Conservation (phyloP, 2,113 vertebrate genomes). For the Takifugu flavidus region DNA sequence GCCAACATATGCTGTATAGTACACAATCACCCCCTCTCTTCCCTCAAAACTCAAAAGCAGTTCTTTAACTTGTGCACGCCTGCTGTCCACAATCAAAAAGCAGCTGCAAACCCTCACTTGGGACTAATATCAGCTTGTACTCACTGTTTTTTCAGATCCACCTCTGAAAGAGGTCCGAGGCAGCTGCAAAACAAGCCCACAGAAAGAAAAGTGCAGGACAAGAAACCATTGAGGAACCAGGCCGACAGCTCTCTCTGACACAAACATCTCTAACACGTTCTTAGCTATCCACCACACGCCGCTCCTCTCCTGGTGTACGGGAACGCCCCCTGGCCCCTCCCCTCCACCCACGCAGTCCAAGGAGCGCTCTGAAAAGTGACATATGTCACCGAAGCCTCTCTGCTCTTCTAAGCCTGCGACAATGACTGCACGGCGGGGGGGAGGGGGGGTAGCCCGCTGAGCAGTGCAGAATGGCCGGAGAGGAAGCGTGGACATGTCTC, state of each 20-base stretch:
- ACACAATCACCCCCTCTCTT: conserved; percentile 2
- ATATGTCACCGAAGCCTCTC: conserved; percentile 76
- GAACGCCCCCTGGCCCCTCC: conserved; percentile 55
- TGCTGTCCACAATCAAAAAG: too few species aligned
- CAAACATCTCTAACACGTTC: conserved; percentile 59
- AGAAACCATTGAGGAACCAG: conserved; percentile 17
- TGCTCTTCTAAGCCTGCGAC: conserved; percentile 58
- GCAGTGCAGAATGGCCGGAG: conserved; percentile 50
- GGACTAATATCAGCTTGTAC: conserved; percentile 28
- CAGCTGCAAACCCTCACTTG: background rate
- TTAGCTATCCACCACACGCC: conserved; percentile 47
- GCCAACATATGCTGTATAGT: conserved; percentile 21
- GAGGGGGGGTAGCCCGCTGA: conserved; percentile 36
- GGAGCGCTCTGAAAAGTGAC: conserved; percentile 59
- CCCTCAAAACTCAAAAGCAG: conserved; percentile 10
- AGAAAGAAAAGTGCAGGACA: conserved; percentile 28
- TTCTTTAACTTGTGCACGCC: background rate
- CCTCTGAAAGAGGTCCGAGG: conserved; percentile 19
- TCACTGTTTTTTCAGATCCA: conserved; percentile 57
- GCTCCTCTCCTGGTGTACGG: conserved; percentile 35
- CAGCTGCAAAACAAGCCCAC: conserved; percentile 31
- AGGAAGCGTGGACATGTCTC: conserved; percentile 56
- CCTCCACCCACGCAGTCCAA: conserved; percentile 60
- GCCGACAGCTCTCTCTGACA: conserved; percentile 43
- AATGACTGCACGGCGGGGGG: conserved; percentile 61